These are phyloP conservation scores for Numenius phaeopus DNA, from an alignment of 2,797 vertebrate species.

Conservation along the genomic window DNA sequence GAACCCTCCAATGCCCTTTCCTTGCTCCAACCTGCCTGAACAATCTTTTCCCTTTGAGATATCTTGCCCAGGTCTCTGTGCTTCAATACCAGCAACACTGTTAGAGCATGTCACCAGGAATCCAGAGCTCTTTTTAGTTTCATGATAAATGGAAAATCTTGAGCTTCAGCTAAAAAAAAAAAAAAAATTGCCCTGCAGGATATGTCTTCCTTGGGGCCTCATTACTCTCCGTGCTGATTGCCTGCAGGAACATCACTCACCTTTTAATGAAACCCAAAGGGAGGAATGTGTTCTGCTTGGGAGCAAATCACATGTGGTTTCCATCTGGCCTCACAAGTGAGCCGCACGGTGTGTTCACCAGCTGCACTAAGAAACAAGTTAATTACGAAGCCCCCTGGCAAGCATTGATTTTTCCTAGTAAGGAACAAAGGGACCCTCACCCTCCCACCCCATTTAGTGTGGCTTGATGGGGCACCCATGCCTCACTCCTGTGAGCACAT, in stretches of 20 bases:
- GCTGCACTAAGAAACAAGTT: not conserved
- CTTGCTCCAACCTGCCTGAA: not conserved
- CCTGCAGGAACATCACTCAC: slow-evolving; percentile 18
- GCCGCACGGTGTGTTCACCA: rapidly evolving
- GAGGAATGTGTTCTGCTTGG: not conserved
- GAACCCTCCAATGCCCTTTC: not conserved
- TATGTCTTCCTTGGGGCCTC: not conserved
- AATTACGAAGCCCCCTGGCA: not conserved
- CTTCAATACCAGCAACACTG: not conserved
- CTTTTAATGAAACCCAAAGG: slow-evolving; percentile 47
- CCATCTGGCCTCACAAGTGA: not conserved
- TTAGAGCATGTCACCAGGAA: not conserved
- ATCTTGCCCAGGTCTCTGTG: not conserved
- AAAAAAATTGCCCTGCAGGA: not conserved
- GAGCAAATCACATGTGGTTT: slow-evolving; percentile 23
- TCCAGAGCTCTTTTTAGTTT: not conserved
- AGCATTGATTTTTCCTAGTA: not conserved
- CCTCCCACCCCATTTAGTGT: not conserved
- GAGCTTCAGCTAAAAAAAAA: not conserved
- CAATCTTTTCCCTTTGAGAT: not conserved
- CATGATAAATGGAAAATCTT: not conserved
- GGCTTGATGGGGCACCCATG: not conserved
- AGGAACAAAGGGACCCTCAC: not conserved
- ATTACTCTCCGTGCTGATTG: not conserved
- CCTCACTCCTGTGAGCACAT: not conserved